Evolutionary conservation across 2,888 invertebrate genomes (phyloP), one percentile per base, ranked within the genome.

Genomic region (Rugalucina vietnamica): DNA sequence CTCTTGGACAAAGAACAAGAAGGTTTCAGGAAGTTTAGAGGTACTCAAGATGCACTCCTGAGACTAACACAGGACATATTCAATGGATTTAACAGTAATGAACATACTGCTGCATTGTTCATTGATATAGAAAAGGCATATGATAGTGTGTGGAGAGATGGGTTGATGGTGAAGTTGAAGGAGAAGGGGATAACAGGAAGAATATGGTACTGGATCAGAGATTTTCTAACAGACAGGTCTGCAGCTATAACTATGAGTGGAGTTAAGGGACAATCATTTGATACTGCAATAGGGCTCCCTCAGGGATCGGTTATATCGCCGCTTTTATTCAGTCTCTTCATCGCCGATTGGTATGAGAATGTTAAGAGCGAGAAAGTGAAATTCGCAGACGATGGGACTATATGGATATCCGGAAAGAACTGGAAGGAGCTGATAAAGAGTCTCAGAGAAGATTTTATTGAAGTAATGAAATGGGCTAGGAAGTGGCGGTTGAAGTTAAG

Each of bases 111-210:
- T 21, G 69, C 69, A 1, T 32, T 69, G 21, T 69, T 77, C 49
- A 21, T 84, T 21, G 84, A 84, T 29, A 39, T 81, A 34, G 75
- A 81, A 32, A 81, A 81, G 34, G 85, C 77, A 39, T 77, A 49
- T 43, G 77, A 77, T 29, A 49, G 70, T 77, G 79, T 81, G 18
- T 85, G 81, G 85, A 37, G 79, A n/a, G 73, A 76, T 18, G 79
- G 85, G 10, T 29, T 85, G 21, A 34, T 85, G 49, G 50, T 76
- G 8, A 81, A 81, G 49, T 21, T 81, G 24, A 8, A 69, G 4
- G 57, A 32, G 50, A 24, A 54, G 34, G 81, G 84, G 8, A 75
- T 84, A n/a, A 54, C 21, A 57, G 57, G 50, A 75, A 75, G 57
- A n/a, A 27, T 75, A 24, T 75, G 75, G 32, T 5, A 29, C 8